Evolutionary conservation across 2,797 vertebrate species (phyloP).

Genomic region (Sebastes itinus): DNA sequence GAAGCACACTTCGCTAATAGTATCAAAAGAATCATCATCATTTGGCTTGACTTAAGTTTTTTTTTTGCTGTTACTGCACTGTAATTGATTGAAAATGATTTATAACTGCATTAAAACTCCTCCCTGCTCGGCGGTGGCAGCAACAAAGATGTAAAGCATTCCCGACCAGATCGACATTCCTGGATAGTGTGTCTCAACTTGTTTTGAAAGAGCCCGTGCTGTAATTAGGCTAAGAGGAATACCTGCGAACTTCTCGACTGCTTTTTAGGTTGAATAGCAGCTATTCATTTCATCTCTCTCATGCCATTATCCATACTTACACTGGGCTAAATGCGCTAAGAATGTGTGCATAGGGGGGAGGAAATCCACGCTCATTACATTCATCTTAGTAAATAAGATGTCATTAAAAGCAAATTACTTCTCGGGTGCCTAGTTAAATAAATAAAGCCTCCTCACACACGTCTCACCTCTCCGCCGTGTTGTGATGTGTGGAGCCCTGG

Average conservation of each 20-base stretch:
- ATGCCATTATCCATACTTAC: constrained; percentile 24
- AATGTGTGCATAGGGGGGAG: neutral
- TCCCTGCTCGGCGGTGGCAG: constrained; percentile 3
- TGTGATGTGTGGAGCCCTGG: constrained; percentile 83
- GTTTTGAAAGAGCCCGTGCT: constrained; percentile 27
- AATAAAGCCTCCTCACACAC: constrained; percentile 3
- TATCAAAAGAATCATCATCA: constrained; percentile 6
- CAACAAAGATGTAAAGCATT: constrained; percentile 43
- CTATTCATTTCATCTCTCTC: constrained; percentile 26
- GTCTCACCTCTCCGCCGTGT: constrained; percentile 84
- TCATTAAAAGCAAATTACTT: constrained; percentile 42
- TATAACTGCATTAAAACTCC: constrained; percentile 23
- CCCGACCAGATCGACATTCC: constrained; percentile 58
- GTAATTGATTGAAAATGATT: constrained; percentile 22
- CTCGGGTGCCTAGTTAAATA: neutral
- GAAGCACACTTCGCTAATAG: neutral
- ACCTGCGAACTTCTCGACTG: constrained; percentile 40
- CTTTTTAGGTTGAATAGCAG: constrained; percentile 49
- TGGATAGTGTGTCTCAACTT: constrained; percentile 52
- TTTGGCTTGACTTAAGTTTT: neutral
- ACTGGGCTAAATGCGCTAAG: constrained; percentile 1
- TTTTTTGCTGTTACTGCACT: neutral
- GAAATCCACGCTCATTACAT: neutral
- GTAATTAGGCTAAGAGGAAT: constrained; percentile 48
- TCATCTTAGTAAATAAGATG: constrained; percentile 17